A percentile compares a stretch with the other conserved stretches of the same genome.
Conservation (phyloP, 2,888 invertebrate species). For the Eretmocerus hayati region DNA sequence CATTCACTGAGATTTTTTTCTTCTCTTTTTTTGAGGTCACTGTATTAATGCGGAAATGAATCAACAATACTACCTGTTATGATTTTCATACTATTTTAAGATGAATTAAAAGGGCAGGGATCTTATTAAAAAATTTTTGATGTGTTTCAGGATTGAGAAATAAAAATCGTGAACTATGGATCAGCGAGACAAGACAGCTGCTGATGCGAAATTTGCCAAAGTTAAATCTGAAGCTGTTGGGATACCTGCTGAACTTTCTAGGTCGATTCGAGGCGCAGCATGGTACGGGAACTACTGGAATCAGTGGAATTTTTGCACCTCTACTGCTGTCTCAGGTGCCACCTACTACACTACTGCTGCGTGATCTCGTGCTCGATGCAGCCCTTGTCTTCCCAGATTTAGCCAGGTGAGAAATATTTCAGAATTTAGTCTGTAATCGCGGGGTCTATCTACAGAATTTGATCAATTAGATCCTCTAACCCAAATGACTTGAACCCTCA, state of each 20-base stretch:
- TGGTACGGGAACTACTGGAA: slow-evolving; percentile 39
- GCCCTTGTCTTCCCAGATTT: slow-evolving; percentile 36
- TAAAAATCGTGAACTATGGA: slow-evolving; percentile 40
- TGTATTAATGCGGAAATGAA: too few species aligned
- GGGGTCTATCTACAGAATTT: too few species aligned
- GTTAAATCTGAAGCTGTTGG: slow-evolving; percentile 38
- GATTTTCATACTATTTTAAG: too few species aligned
- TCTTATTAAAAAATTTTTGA: too few species aligned
- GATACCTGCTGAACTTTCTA: slow-evolving; percentile 40
- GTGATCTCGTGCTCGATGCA: slow-evolving; percentile 41
- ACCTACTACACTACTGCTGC: slow-evolving; percentile 41
- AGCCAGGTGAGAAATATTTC: slow-evolving; percentile 38
- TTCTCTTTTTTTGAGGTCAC: too few species aligned
- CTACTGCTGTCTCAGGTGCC: slow-evolving; percentile 44
- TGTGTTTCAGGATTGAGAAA: too few species aligned
- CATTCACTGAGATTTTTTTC: too few species aligned
- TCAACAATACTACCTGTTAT: too few species aligned
- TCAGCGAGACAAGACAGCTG: slow-evolving; percentile 37
- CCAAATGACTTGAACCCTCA: background rate
- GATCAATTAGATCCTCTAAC: background rate
- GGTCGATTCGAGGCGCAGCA: slow-evolving; percentile 41
- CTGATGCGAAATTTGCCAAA: slow-evolving; percentile 34
- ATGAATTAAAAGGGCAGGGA: too few species aligned
- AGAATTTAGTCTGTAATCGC: too few species aligned
- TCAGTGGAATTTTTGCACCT: slow-evolving; percentile 42